phyloP scores from a whole-genome alignment of 2,113 vertebrate species.

The Cacatua alba region DNA sequence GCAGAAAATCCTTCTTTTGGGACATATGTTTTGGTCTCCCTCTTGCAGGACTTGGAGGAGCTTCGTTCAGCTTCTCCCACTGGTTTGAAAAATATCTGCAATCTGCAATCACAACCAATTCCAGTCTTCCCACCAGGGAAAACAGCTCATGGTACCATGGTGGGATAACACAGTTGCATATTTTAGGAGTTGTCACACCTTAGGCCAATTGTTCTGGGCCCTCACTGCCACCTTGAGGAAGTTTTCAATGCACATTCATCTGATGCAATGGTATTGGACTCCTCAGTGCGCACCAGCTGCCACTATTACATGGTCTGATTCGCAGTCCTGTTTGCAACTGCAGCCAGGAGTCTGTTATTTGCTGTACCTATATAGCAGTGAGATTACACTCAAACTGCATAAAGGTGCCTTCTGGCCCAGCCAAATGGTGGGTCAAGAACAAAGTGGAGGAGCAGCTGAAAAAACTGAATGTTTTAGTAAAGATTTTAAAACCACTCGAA shows the following conservation, averaged over 20 bases:
- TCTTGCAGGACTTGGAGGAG: not conserved
- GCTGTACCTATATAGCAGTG: accelerated
- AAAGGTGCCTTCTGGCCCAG: not conserved
- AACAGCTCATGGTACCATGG: not conserved
- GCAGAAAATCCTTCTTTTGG: not conserved
- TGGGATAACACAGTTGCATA: not conserved
- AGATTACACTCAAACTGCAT: not conserved
- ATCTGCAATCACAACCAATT: not conserved
- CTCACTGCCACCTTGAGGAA: slow-evolving; percentile 33
- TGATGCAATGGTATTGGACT: accelerated
- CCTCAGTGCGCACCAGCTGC: accelerated
- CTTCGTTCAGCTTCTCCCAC: not conserved
- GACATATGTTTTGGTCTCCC: not conserved
- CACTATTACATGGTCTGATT: not conserved
- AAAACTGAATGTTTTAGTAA: not conserved
- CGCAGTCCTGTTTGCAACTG: not conserved
- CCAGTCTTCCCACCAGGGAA: not conserved
- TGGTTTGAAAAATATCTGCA: not conserved
- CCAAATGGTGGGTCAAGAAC: not conserved
- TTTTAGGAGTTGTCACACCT: not conserved
- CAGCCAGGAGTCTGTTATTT: not conserved
- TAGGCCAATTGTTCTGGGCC: not conserved
- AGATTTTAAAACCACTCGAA: not conserved
- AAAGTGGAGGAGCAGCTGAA: not conserved
- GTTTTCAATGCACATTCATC: not conserved